phyloP scores from a whole-genome alignment of 2,797 vertebrate genomes.

The Diglossa cyanea region DNA sequence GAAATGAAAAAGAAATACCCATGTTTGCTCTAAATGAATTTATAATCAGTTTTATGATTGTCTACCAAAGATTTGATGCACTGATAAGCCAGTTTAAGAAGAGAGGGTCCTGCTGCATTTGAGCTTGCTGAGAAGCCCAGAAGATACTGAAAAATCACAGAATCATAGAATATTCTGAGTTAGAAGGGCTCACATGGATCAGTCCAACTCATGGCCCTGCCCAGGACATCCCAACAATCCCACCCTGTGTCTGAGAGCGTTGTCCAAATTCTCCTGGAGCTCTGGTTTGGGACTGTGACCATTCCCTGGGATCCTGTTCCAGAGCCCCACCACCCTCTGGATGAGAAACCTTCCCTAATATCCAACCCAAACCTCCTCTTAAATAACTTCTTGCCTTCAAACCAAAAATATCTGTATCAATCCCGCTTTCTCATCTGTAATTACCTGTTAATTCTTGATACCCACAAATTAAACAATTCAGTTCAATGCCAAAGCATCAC shows the following conservation, averaged over 20 bases:
- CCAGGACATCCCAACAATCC: not conserved
- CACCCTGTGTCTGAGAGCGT: accelerated
- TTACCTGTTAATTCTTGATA: not conserved
- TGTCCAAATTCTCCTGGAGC: not conserved
- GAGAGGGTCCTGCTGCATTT: not conserved
- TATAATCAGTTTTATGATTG: not conserved
- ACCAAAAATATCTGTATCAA: not conserved
- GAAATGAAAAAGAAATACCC: not conserved
- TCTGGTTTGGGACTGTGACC: not conserved
- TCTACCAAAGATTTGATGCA: not conserved
- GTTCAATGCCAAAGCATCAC: not conserved
- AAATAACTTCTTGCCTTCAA: not conserved
- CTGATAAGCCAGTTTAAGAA: not conserved
- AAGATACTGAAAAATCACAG: not conserved
- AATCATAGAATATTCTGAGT: not conserved
- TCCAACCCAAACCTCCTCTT: not conserved
- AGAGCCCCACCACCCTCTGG: not conserved
- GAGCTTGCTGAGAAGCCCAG: not conserved
- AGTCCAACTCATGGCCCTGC: not conserved
- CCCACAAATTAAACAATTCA: not conserved
- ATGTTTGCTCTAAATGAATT: accelerated
- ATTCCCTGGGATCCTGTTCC: not conserved
- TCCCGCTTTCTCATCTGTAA: not conserved
- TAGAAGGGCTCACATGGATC: not conserved
- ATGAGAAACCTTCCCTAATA: not conserved